Conservation (phyloP, 2,113 vertebrate species). For the rabbit (Oryctolagus cuniculus) region DNA sequence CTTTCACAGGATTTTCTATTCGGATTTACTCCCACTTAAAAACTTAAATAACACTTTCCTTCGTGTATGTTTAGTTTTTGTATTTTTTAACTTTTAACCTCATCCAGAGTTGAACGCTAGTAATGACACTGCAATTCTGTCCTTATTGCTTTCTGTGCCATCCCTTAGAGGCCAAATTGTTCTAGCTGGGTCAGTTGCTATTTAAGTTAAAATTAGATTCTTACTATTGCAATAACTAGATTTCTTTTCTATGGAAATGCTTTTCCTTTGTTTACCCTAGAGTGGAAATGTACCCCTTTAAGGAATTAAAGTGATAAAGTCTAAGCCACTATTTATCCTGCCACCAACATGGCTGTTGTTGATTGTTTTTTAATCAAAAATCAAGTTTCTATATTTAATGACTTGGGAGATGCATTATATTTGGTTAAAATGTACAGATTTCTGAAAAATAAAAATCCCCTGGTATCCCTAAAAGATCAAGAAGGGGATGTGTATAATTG, state of each 20-base stretch:
- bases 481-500: constrained; percentile 68
- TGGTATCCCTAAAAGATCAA: constrained; percentile 65
- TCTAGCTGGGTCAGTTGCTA: background rate
- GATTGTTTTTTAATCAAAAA: constrained; percentile 75
- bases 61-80: constrained; percentile 31
- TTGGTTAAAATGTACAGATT: constrained; percentile 71
- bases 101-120: constrained; percentile 21
- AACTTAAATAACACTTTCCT: background rate
- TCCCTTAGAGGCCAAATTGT: constrained; percentile 24
- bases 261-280: constrained; percentile 56
- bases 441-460: constrained; percentile 61
- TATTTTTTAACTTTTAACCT: background rate
- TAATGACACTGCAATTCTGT: background rate
- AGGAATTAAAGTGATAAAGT: constrained; percentile 63
- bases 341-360: constrained; percentile 44
- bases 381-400: constrained; percentile 72
- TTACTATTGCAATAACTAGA: constrained; percentile 9
- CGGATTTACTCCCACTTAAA: constrained; percentile 25
- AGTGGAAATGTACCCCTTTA: constrained; percentile 27
- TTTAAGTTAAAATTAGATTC: constrained; percentile 52
- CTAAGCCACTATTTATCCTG: constrained; percentile 60
- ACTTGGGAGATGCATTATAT: constrained; percentile 70
- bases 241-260: constrained; percentile 49
- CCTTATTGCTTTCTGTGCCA: background rate
- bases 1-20: constrained; percentile 13